Conservation (phyloP, 30 jellyfish, hydroid and myxozoan species). For the Rhopilema esculentum region DNA sequence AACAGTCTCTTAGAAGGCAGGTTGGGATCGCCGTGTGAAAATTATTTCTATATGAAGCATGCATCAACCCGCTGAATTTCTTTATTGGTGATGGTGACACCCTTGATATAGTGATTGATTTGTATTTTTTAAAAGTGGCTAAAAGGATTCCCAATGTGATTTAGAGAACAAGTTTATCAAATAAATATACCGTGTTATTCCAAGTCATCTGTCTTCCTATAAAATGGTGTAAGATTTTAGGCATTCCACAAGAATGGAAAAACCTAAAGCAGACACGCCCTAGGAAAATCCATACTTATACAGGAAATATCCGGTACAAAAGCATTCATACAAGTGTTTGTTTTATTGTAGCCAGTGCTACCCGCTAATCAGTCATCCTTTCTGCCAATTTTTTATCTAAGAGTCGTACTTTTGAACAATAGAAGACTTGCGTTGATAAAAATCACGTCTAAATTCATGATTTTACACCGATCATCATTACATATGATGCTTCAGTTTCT, state of each 20-base stretch:
- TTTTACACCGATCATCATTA: too few relatives aligned
- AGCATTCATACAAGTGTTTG: background rate
- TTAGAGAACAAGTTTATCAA: too few relatives aligned
- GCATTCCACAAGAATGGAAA: background rate
- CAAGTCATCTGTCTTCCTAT: background rate
- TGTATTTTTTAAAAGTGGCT: background rate
- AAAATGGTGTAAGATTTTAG: background rate
- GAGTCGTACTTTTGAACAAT: too few relatives aligned
- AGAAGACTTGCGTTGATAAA: too few relatives aligned
- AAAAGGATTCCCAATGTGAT: too few relatives aligned
- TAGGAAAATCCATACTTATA: background rate
- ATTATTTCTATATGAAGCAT: too few relatives aligned
- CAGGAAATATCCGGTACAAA: background rate
- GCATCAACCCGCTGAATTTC: background rate
- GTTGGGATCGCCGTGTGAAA: too few relatives aligned
- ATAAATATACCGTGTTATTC: background rate
- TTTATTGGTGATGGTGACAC: background rate
- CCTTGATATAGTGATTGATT: background rate
- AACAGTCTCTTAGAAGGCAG: too few relatives aligned
- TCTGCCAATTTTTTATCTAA: too few relatives aligned
- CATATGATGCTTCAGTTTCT: too few relatives aligned
- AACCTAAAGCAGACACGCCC: background rate
- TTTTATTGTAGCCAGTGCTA: background rate
- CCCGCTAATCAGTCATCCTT: background rate
- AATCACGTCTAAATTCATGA: too few relatives aligned